Conservation (phyloP, 37 sponge, comb jelly and placozoan species). For the Crambe crambe region DNA sequence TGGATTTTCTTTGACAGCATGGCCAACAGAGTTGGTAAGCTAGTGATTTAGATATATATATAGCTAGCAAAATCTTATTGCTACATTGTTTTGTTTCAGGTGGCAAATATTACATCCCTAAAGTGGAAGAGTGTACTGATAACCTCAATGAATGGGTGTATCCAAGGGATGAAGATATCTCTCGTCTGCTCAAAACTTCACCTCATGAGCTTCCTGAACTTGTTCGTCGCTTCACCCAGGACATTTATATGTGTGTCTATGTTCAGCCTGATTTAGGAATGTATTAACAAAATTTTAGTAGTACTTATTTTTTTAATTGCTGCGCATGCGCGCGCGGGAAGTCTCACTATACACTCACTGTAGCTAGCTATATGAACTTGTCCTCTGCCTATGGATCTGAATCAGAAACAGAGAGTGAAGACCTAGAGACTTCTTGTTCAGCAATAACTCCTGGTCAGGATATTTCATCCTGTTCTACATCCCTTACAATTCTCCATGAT, state of each 20-base stretch:
- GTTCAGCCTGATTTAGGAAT: slow-evolving; percentile 2
- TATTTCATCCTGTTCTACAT: neutral
- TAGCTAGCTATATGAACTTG: too few relatives aligned
- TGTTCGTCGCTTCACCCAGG: slow-evolving; percentile 77
- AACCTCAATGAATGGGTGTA: slow-evolving; percentile 58
- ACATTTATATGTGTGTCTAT: slow-evolving; percentile 78
- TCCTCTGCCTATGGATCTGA: too few relatives aligned
- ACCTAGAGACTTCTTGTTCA: too few relatives aligned
- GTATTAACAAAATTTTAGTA: slow-evolving; percentile 1
- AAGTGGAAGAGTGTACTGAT: slow-evolving; percentile 46
- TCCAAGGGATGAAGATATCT: slow-evolving; percentile 24
- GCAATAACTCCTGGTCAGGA: neutral
- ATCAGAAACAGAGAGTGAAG: too few relatives aligned
- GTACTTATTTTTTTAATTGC: too few relatives aligned
- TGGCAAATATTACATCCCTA: slow-evolving; percentile 85
- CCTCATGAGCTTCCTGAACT: slow-evolving; percentile 61
- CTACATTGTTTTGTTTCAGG: too few relatives aligned
- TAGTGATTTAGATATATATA: too few relatives aligned
- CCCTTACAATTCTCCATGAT: too few relatives aligned
- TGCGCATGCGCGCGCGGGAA: too few relatives aligned
- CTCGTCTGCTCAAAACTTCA: slow-evolving; percentile 8
- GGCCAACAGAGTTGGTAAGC: slow-evolving; percentile 88
- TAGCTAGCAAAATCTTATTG: too few relatives aligned
- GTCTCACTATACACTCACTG: neutral
- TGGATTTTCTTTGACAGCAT: slow-evolving; percentile 99